These are phyloP conservation scores for Cebus imitator DNA, from an alignment of 2,113 vertebrate genomes.

Conservation along the genomic window DNA sequence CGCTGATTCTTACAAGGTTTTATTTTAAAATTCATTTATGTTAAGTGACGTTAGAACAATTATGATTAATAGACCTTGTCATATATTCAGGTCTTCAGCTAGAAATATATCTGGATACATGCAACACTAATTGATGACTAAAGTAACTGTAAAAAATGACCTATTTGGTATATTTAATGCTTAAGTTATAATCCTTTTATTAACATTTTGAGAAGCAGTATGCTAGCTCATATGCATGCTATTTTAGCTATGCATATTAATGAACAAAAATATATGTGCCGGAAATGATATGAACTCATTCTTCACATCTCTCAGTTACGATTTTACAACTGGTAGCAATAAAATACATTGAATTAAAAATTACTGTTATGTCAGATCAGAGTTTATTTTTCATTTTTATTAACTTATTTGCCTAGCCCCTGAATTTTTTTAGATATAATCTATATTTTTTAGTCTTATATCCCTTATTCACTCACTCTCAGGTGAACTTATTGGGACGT, in stretches of 20 bases:
- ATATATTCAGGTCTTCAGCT: background rate
- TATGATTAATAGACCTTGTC: background rate
- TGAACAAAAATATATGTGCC: background rate
- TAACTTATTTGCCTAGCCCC: background rate
- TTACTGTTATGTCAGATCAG: background rate
- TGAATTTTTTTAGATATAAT: background rate
- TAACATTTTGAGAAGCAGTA: background rate
- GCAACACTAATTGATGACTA: background rate
- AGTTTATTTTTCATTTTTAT: background rate
- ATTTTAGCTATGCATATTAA: background rate
- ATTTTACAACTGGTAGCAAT: background rate
- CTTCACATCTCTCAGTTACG: background rate
- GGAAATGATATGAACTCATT: background rate
- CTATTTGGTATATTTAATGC: background rate
- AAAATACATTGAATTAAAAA: background rate
- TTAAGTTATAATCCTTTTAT: background rate
- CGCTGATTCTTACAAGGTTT: slow-evolving; percentile 35
- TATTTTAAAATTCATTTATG: slow-evolving; percentile 39
- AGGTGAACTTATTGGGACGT: background rate
- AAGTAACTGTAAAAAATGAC: accelerated
- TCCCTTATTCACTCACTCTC: background rate
- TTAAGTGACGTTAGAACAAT: background rate
- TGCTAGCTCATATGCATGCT: background rate
- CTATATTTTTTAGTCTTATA: background rate
- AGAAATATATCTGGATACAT: background rate